Evolutionary conservation across 2,113 vertebrate species (phyloP), one percentile per base, ranked within the genome.

Genomic region (Guaruba guarouba): DNA sequence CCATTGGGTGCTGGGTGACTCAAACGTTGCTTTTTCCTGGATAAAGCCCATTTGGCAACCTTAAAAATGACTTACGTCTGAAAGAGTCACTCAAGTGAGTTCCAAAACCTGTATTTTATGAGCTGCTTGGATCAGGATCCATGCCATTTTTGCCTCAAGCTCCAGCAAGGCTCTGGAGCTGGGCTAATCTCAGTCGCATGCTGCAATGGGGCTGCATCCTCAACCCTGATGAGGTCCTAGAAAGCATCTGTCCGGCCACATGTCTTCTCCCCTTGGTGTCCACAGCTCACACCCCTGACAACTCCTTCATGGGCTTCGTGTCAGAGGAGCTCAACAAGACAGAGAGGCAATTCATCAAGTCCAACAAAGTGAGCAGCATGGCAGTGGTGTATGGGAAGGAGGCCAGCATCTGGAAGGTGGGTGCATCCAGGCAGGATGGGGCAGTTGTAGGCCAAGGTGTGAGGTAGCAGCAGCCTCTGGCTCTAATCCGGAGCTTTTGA

Each of bases 221-320:
- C 55, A 41, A 0, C 18, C 18, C n/a, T 22, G 23, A 1, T 5
- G 17, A 70, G 24, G 48, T 64, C 35, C 52, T 68, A 43, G 23
- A 43, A 91, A 64, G 20, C 52, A 28, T 76, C 52, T 35, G 4
- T 29, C 43, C 44, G 78, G 35, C 77, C 18, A 2, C 0, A 0
- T 35, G 5, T 90, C 57, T 93, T 76, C 82, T 84, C 25, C 52
- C 24, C 41, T 85, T 63, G 93, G n/a, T 96, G 77, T 71, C 95
- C 64, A 52, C 97, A 99, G 99, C 99, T 87, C 99, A 99, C 97
- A 99, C 99, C 41, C 99, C 99, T 0, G 99, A 99, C 96, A 99
- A 99, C 98, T 99, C 99, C 91, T 99, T 99, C 96, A 99, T 99
- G 99, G 99, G 99, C 86, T 99, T 99, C 14, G 99, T 99, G 97